Percentiles rank a stretch among this genome's conserved stretches.
phyloP scores from a whole-genome alignment of 2,888 invertebrate species.

The Anthoptus insignis region DNA sequence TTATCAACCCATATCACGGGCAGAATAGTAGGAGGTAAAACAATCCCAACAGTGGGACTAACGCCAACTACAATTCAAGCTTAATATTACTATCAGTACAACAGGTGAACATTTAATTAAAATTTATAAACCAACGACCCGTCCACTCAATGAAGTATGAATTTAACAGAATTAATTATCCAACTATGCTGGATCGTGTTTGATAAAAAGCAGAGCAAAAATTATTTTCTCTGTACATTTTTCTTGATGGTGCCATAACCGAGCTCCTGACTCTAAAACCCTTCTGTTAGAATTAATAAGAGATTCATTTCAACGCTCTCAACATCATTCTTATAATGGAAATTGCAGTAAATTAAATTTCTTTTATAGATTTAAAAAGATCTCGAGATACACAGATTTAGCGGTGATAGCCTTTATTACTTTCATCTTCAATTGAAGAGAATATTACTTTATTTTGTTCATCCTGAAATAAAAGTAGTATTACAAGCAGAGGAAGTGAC shows the following conservation, averaged over 20 bases:
- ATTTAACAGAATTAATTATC: neutral
- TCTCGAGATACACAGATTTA: neutral
- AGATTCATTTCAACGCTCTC: neutral
- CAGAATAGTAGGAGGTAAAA: too few relatives aligned
- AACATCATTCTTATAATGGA: neutral
- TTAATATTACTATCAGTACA: neutral
- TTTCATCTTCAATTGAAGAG: too few relatives aligned
- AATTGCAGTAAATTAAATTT: neutral
- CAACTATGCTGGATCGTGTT: neutral
- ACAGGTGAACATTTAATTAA: neutral
- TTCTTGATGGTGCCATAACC: conserved; percentile 14
- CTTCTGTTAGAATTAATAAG: conserved; percentile 5
- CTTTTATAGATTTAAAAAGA: neutral
- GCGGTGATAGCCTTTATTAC: too few relatives aligned
- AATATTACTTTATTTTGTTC: too few relatives aligned
- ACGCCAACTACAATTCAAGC: too few relatives aligned
- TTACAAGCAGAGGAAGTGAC: too few relatives aligned
- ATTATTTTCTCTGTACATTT: conserved; percentile 9
- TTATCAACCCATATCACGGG: too few relatives aligned
- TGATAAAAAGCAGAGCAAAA: conserved; percentile 9
- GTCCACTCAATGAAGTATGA: neutral
- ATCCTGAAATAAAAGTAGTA: too few relatives aligned
- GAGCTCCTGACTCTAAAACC: neutral
- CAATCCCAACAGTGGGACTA: too few relatives aligned
- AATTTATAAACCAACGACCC: neutral